These are phyloP conservation scores for Abscondita cerata DNA, from an alignment of 2,888 invertebrate genomes.

Conservation along the genomic window DNA sequence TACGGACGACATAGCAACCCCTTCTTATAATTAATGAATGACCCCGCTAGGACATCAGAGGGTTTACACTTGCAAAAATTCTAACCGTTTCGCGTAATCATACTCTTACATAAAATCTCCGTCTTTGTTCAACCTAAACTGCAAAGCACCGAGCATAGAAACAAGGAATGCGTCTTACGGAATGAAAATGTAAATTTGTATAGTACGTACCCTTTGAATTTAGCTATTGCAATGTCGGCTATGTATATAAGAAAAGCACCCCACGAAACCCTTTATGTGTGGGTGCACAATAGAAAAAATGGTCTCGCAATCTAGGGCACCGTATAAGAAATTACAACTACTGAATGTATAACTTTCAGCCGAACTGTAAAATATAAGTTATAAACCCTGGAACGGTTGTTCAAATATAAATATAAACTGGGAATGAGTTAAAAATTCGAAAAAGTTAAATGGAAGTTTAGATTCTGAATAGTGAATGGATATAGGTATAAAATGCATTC, in stretches of 20 bases:
- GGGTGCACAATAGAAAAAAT: slow-evolving; percentile 44
- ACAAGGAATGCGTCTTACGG: slow-evolving; percentile 23
- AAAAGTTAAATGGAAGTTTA: slow-evolving; percentile 13
- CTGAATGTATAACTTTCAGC: slow-evolving; percentile 21
- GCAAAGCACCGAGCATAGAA: slow-evolving; percentile 17
- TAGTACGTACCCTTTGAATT: slow-evolving; percentile 45
- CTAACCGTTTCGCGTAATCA: slow-evolving; percentile 22
- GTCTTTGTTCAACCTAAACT: slow-evolving; percentile 10
- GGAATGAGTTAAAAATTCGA: slow-evolving; percentile 7
- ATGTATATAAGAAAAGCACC: slow-evolving; percentile 46
- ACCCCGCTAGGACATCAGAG: slow-evolving; percentile 44
- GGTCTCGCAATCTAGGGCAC: slow-evolving; percentile 35
- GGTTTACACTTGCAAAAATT: slow-evolving; percentile 45
- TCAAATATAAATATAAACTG: slow-evolving; percentile 10
- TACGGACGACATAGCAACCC: slow-evolving; percentile 41
- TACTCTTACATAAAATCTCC: slow-evolving; percentile 15
- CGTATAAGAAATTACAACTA: slow-evolving; percentile 35
- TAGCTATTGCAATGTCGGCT: slow-evolving; percentile 46
- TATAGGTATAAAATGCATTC: slow-evolving; percentile 10
- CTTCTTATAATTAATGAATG: slow-evolving; percentile 49
- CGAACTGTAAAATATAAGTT: slow-evolving; percentile 8
- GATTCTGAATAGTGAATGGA: slow-evolving; percentile 12
- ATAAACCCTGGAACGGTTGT: background rate
- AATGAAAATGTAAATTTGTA: slow-evolving; percentile 38
- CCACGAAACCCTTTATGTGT: slow-evolving; percentile 46